phyloP scores from a whole-genome alignment of 2,113 vertebrate genomes.

The Pteropus alecto region DNA sequence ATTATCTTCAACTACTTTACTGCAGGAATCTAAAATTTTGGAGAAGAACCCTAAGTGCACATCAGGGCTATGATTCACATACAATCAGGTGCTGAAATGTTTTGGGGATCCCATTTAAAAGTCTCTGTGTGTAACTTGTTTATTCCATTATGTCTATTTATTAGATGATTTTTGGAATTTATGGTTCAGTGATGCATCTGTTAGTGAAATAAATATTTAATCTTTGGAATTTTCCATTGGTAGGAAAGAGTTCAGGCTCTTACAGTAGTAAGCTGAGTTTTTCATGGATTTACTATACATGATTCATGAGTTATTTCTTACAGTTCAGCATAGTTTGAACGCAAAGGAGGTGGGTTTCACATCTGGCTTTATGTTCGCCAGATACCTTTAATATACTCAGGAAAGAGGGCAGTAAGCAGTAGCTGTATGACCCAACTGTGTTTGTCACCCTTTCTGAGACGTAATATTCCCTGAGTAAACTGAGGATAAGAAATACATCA shows the following conservation, averaged over 20 bases:
- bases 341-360: not conserved
- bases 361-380: not conserved
- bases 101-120: conserved; percentile 27
- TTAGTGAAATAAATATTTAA: conserved; percentile 59
- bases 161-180: conserved; percentile 60
- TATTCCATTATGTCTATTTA: conserved; percentile 44
- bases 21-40: conserved; percentile 56
- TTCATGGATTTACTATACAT: conserved; percentile 48
- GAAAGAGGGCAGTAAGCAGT: not conserved
- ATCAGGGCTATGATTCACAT: conserved; percentile 46
- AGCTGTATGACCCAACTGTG: not conserved
- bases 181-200: conserved; percentile 64
- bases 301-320: conserved; percentile 47
- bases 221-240: not conserved
- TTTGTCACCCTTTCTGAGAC: not conserved
- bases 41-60: conserved; percentile 44
- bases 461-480: not conserved
- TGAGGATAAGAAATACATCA: not conserved
- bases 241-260: conserved; percentile 41
- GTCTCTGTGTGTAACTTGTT: conserved; percentile 17
- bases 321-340: not conserved
- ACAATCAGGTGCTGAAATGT: not conserved
- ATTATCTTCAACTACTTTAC: conserved; percentile 69
- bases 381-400: not conserved
- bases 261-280: conserved; percentile 42